These are phyloP conservation scores for Pithys albifrons DNA, from an alignment of 2,113 vertebrate genomes.

Conservation along the genomic window DNA sequence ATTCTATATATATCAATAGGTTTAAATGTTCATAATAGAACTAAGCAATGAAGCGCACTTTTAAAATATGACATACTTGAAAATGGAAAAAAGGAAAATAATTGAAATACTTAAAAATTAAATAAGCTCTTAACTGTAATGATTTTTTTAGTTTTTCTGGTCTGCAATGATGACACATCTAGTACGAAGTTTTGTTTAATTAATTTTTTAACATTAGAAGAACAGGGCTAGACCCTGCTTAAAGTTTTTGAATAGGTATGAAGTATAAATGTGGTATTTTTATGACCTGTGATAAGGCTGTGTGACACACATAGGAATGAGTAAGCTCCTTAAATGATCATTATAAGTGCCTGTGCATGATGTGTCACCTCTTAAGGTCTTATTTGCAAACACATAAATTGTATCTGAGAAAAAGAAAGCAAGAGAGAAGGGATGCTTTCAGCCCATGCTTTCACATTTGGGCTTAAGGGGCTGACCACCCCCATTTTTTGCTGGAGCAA, in stretches of 20 bases:
- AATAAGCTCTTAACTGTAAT: not conserved
- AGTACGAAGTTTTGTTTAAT: not conserved
- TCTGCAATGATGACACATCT: not conserved
- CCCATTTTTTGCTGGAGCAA: not conserved
- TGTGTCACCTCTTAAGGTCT: not conserved
- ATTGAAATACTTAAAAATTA: not conserved
- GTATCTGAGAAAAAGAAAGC: not conserved
- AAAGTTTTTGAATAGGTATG: not conserved
- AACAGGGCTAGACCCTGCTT: not conserved
- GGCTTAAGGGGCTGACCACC: rapidly evolving
- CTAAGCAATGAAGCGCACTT: not conserved
- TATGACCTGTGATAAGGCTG: not conserved
- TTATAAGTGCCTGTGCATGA: not conserved
- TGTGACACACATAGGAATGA: not conserved
- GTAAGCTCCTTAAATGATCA: not conserved
- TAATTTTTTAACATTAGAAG: not conserved
- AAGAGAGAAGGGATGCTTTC: not conserved
- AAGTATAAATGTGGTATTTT: not conserved
- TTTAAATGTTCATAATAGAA: not conserved
- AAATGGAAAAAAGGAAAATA: not conserved
- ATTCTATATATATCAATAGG: not conserved
- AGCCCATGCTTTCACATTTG: not conserved
- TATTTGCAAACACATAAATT: not conserved
- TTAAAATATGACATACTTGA: not conserved
- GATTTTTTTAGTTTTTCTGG: not conserved